Base-by-base conservation (phyloP, 2,797 vertebrate species). In the Myotis vivesi region DNA sequence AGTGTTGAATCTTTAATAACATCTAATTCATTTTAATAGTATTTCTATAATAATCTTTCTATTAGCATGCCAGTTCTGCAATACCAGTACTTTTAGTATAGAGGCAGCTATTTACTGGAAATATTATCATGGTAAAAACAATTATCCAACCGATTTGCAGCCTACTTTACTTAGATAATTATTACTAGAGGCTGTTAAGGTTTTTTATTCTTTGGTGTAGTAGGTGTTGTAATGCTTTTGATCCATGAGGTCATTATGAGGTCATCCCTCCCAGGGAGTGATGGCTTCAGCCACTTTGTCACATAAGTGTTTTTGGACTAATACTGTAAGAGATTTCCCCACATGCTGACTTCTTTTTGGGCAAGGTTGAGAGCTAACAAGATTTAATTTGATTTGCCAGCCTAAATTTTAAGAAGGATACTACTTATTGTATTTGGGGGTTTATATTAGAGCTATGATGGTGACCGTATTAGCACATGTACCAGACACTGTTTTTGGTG, bases 1-100 rank as follows among this genome's bases (percentile, higher is more conserved):
- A 95, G 93, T 94, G 93, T 76, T 96, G 88, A 96, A 91, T 97
- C 94, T 97, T 97, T 96, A 97, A 96, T 97, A 96, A 90, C 88
- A 80, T 57, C 81, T 96, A 92, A 94, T 97, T 97, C 95, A 97
- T 97, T 97, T 97, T 97, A 95, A 96, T 94, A 93, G 88, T 94
- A 76, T 91, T 95, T 96, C 95, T 97, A 87, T 96, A 97, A 96
- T 97, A 96, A 96, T 96, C 92, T 95, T 95, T 87, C 93, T 97
- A 73, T 97, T 95, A 97, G 95, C 68, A 79, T 95, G 95, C 93
- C 72, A 20, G 92, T 94, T 93, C 91, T 92, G 90, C 87, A 94
- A 94, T 77, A 81, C 88, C 90, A 93, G 87, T 81, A 91, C 80
- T 87, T 94, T 91, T 89, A 71, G 83, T 94, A 81, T 83, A 94